Evolutionary conservation across 2,797 vertebrate species (phyloP).

Genomic region (Pseudochirops cupreus): DNA sequence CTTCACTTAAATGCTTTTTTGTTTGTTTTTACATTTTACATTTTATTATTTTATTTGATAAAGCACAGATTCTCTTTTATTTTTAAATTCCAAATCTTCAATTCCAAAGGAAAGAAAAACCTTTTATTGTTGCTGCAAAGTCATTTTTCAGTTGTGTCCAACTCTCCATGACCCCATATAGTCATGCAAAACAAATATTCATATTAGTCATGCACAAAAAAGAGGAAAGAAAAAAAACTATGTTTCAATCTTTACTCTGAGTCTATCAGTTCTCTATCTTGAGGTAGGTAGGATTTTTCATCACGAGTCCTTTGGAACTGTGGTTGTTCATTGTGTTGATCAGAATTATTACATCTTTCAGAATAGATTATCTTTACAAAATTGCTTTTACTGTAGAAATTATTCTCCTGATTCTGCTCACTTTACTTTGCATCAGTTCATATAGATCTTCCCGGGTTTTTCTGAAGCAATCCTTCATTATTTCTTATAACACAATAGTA

Average conservation of each 20-base stretch:
- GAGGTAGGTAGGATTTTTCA: neutral
- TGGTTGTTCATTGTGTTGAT: neutral
- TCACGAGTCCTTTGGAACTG: neutral
- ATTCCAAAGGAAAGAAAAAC: neutral
- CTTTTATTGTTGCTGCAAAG: neutral
- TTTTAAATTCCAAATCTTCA: neutral
- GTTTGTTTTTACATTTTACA: neutral
- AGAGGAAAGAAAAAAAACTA: neutral
- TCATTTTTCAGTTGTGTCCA: neutral
- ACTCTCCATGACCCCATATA: neutral
- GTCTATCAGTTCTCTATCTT: neutral
- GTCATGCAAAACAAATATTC: neutral
- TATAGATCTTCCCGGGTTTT: neutral
- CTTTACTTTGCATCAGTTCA: neutral
- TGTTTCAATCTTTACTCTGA: neutral
- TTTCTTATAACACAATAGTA: neutral
- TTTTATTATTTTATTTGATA: neutral
- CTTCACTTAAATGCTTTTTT: neutral
- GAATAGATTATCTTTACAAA: neutral
- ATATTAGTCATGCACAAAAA: neutral
- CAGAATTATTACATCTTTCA: neutral
- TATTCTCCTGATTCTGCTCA: neutral
- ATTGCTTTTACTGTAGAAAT: neutral
- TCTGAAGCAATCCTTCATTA: neutral
- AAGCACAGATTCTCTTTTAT: no score